Base-by-base conservation (phyloP, 2,113 vertebrate species). In the Silurus meridionalis region DNA sequence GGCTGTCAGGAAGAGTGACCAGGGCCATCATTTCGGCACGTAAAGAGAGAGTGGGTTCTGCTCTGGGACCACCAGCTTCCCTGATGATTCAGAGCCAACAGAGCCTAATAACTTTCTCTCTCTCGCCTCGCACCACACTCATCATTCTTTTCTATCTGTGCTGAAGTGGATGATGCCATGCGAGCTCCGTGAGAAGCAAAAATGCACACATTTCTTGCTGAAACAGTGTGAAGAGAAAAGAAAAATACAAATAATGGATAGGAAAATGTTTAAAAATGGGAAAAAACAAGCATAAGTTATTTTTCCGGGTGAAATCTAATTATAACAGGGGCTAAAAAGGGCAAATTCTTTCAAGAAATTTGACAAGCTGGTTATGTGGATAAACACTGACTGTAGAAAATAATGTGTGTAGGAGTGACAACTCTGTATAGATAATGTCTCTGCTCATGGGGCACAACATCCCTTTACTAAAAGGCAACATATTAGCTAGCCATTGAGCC, bases 1-100 rank as follows among this genome's bases (percentile, higher is more conserved):
- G 67, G 77, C 79, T 90, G 85, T 83, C 85, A 87, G 79, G 52
- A 85, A 66, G 58, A 53, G 69, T 88, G 87, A 80, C 80, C 85
- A 61, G 25, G 50, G 58, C 66, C 67, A 84, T 85, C 87, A 87
- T 67, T 88, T 88, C 80, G 72, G 15, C 77, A 85, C 63, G 5
- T 79, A 83, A 79, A 67, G 57, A 55, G 82, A 19, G 53, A 77
- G 48, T 8, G 58, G 83, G 58, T 53, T 81, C 64, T 50, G 63
- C 83, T 87, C n/a, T 85, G 88, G 72, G 83, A 87, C 14, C 69
- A 58, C 57, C 72, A 58, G 85, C 84, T 66, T 80, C 74, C 82
- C 87, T 78, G 71, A 82, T 85, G 89, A 79, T 85, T 63, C 83
- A 72, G 60, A 78, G 84, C 75, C 61, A 50, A n/a, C 48, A 21